Evolutionary conservation across 37 sponge, comb jelly and placozoan species (phyloP).

Genomic region (Ianthella basta): DNA sequence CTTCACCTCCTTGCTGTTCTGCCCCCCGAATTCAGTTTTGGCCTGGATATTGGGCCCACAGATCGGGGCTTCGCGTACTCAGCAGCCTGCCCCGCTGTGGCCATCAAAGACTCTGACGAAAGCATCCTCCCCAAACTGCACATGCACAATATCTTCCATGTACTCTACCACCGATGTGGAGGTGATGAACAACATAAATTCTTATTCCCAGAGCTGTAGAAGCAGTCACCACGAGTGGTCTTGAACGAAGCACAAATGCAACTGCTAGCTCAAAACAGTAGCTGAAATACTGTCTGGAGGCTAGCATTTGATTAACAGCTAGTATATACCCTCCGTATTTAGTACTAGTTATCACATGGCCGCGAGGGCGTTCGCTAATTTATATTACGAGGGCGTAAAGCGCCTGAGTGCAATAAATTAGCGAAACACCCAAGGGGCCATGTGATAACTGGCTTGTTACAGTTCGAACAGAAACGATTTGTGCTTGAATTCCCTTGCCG

Average conservation of each 20-base stretch:
- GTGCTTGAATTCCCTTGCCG: too few species aligned
- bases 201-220: background rate
- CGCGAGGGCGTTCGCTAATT: background rate
- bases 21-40: background rate
- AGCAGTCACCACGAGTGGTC: background rate
- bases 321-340: too few species aligned
- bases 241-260: slow-evolving; percentile 6
- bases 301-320: background rate
- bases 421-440: too few species aligned
- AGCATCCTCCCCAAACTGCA: too few species aligned
- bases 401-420: too few species aligned
- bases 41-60: slow-evolving; percentile 6
- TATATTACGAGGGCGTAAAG: background rate
- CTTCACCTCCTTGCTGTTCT: background rate
- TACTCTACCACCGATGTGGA: background rate
- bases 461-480: too few species aligned
- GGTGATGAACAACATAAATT: background rate
- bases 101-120: too few species aligned
- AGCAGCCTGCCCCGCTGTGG: background rate
- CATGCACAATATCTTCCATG: background rate
- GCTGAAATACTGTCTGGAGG: background rate
- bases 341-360: too few species aligned
- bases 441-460: too few species aligned
- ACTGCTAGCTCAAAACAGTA: background rate
- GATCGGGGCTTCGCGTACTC: background rate